These are phyloP conservation scores for Herpetotheres cachinnans DNA, from an alignment of 2,113 vertebrate species.

Conservation along the genomic window DNA sequence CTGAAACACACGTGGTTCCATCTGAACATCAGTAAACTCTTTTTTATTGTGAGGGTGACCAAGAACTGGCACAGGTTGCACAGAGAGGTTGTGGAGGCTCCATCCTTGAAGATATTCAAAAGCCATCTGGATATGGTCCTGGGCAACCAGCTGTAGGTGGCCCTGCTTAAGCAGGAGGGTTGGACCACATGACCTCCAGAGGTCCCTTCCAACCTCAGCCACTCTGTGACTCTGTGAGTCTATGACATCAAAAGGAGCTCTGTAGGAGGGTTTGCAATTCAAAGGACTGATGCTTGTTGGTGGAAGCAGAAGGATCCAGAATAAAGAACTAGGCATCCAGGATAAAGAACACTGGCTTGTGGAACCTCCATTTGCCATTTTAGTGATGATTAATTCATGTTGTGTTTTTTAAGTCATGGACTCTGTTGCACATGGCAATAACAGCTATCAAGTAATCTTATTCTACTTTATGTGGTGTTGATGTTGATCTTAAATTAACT, in stretches of 20 bases:
- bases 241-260: neutral
- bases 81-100: neutral
- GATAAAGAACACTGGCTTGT: neutral
- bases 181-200: neutral
- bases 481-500: neutral
- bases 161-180: neutral
- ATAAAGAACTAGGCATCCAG: neutral
- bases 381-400: neutral
- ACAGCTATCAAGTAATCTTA: neutral
- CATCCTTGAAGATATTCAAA: neutral
- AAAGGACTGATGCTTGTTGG: neutral
- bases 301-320: neutral
- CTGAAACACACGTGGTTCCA: no score
- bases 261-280: neutral
- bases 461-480: neutral
- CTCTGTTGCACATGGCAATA: neutral
- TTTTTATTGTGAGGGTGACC: neutral
- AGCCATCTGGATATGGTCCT: no score
- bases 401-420: neutral
- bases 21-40: no score
- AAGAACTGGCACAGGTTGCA: neutral
- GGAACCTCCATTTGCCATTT: neutral
- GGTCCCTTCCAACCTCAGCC: neutral
- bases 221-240: neutral
- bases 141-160: neutral